These are phyloP conservation scores for Pungitius pungitius DNA, from an alignment of 2,113 vertebrate species.

Conservation along the genomic window DNA sequence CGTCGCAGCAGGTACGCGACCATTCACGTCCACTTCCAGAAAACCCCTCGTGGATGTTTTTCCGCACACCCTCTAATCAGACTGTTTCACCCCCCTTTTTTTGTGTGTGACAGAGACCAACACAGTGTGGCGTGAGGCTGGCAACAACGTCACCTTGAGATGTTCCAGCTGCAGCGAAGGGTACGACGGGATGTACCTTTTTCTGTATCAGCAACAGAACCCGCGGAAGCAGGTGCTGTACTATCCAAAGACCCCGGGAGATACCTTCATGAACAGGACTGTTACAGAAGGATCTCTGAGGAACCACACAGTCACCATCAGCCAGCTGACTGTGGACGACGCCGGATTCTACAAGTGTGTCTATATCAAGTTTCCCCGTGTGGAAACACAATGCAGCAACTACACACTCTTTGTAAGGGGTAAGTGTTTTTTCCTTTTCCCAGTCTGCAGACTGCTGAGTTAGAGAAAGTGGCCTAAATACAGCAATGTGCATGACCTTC, in stretches of 20 bases:
- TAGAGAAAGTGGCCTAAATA: background rate
- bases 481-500: too few species aligned
- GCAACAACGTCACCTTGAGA: constrained; percentile 26
- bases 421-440: background rate
- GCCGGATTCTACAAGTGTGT: constrained; percentile 50
- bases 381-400: rapidly evolving
- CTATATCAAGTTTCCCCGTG: rapidly evolving
- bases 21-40: background rate
- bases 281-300: rapidly evolving
- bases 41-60: background rate
- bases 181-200: constrained; percentile 35
- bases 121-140: background rate
- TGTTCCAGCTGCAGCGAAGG: rapidly evolving
- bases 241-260: rapidly evolving
- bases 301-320: constrained; percentile 35
- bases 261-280: rapidly evolving
- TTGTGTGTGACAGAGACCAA: constrained; percentile 3
- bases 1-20: constrained; percentile 32
- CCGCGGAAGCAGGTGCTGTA: background rate
- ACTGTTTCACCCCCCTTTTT: background rate
- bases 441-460: background rate
- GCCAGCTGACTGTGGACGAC: constrained; percentile 27
- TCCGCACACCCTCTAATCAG: background rate
- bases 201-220: background rate
- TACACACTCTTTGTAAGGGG: constrained; percentile 26